A percentile compares a stretch with the other conserved stretches of the same genome.
Conservation (phyloP, 2,797 vertebrate species). For the Helarctos malayanus region DNA sequence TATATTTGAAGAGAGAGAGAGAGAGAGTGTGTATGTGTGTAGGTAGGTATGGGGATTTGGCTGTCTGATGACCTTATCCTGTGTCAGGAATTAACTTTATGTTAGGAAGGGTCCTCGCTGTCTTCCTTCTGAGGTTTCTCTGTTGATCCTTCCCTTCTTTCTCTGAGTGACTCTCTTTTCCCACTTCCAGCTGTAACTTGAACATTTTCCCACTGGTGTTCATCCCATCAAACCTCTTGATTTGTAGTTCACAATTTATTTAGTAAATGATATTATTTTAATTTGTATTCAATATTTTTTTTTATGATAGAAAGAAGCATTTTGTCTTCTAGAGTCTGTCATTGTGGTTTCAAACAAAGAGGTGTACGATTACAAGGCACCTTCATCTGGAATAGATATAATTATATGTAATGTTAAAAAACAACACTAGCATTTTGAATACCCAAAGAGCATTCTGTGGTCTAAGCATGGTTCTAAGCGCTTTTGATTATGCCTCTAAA, state of each 20-base stretch:
- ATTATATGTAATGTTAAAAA: slow-evolving; percentile 5
- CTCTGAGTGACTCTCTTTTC: neutral
- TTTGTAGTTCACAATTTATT: neutral
- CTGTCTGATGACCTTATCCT: neutral
- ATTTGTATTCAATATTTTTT: neutral
- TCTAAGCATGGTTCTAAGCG: neutral
- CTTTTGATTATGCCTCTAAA: neutral
- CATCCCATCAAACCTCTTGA: neutral
- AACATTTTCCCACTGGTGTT: neutral
- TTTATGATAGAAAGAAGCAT: neutral
- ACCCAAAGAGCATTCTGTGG: neutral
- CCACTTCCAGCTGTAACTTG: neutral
- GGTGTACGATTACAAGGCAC: neutral
- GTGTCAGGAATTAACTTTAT: neutral
- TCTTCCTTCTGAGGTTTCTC: neutral
- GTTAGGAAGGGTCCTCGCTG: neutral
- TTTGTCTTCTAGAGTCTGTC: neutral
- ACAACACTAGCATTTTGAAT: neutral
- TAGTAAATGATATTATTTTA: neutral
- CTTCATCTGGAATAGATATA: slow-evolving; percentile 8
- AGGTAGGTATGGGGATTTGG: neutral
- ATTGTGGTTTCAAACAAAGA: slow-evolving; percentile 51
- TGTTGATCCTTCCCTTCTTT: neutral
- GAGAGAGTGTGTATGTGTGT: too few relatives aligned
- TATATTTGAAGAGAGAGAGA: neutral